Percentiles rank a stretch among this genome's conserved stretches.
These are phyloP conservation scores for Riparia riparia DNA, from an alignment of 2,113 vertebrate species.

Conservation along the genomic window DNA sequence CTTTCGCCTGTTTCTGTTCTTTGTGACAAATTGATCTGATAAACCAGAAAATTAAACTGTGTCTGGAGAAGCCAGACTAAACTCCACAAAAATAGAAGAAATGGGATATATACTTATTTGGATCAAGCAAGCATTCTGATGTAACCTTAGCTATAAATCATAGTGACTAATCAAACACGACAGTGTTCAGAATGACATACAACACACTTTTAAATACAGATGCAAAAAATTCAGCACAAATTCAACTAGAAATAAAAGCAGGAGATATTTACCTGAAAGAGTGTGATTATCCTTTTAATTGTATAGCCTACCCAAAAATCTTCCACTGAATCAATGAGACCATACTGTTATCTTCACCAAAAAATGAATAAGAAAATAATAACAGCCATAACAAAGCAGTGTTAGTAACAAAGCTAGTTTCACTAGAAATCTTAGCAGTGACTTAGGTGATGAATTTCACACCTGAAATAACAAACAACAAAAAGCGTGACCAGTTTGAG, in stretches of 20 bases:
- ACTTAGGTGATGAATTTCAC: neutral
- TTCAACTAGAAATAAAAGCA: neutral
- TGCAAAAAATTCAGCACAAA: neutral
- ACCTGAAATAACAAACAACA: neutral
- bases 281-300: neutral
- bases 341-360: neutral
- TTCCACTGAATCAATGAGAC: neutral
- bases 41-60: conserved; percentile 73
- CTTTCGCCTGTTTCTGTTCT: conserved; percentile 60
- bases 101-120: conserved; percentile 39
- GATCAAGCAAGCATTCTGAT: conserved; percentile 60
- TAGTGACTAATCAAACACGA: conserved; percentile 43
- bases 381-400: neutral
- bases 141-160: conserved; percentile 44
- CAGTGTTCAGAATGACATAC: neutral
- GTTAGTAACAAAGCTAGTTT: neutral
- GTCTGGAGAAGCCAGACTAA: conserved; percentile 61
- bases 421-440: neutral
- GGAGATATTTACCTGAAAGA: neutral
- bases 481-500: neutral
- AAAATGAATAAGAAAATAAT: neutral
- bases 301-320: neutral
- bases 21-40: conserved; percentile 70
- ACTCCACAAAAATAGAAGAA: conserved; percentile 37
- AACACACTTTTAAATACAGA: neutral